Evolutionary conservation across 2,113 vertebrate genomes (phyloP), one percentile per base, ranked within the genome.

Genomic region (Cygnus buccinator): DNA sequence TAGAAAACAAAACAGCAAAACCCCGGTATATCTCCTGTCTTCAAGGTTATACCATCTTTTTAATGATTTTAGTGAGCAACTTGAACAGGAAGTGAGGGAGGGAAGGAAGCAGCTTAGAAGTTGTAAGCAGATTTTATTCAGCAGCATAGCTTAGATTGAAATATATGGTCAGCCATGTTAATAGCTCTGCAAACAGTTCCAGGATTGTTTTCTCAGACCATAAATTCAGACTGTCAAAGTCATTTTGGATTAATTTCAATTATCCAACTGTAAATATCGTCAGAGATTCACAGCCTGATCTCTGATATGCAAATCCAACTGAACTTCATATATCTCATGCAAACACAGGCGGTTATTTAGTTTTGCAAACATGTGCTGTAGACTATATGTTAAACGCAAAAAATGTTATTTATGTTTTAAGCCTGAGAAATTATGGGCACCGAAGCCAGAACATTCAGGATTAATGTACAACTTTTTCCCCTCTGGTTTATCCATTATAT

Each of bases 191-290:
- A 95, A 93, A 77, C 73, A 54, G 29, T 74, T 85, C 54, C 68
- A 67, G 87, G 66, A 86, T 76, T 93, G 63, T 94, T 93, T 88
- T 90, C 87, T 76, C 92, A 92, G 77, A 12, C 70, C 7, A 29
- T 88, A 96, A 97, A 94, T 96, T 90, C 65, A 88, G 91, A n/a
- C 28, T 93, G 91, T 95, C 96, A 93, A 87, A 96, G 48, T 82
- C 55, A 93, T 84, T 91, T 97, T 95, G 80, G 96, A 97, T 97
- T 95, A 85, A 92, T 97, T 88, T 75, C 90, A 93, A 93, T 95
- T 95, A 94, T 84, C 48, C 65, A 39, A 77, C n/a, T 48, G 82
- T 96, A 89, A 87, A 94, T 97, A 96, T 87, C 81, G 6, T 96
- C 91, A 96, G 89, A 97, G 74, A 87, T 93, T 33, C 48, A 87